phyloP scores from a whole-genome alignment of 2,113 vertebrate genomes.

The Tyto alba region DNA sequence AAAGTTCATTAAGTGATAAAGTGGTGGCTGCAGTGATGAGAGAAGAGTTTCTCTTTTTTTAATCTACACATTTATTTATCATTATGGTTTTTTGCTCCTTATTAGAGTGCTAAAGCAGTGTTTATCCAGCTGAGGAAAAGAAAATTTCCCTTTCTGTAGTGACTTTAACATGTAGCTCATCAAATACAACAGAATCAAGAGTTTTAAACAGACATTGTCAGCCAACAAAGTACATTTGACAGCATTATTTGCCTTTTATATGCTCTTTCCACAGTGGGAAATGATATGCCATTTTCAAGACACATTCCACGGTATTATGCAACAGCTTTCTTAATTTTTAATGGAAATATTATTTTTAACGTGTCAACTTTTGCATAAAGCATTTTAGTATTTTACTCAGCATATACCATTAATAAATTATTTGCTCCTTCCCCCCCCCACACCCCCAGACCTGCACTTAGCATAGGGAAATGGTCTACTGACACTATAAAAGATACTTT shows the following conservation, averaged over 20 bases:
- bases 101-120: slow-evolving; percentile 47
- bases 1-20: slow-evolving; percentile 47
- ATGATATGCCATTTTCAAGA: slow-evolving; percentile 37
- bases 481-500: slow-evolving; percentile 43
- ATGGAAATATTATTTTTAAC: slow-evolving; percentile 37
- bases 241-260: slow-evolving; percentile 21
- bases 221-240: slow-evolving; percentile 17
- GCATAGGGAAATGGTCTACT: slow-evolving; percentile 30
- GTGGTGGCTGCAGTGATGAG: not conserved
- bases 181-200: slow-evolving; percentile 15
- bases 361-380: slow-evolving; percentile 49
- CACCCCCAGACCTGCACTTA: not conserved
- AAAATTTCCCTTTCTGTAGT: slow-evolving; percentile 47
- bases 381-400: slow-evolving; percentile 60
- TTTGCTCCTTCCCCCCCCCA: not conserved
- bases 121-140: slow-evolving; percentile 17
- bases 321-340: slow-evolving; percentile 42
- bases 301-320: slow-evolving; percentile 28
- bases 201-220: slow-evolving; percentile 31
- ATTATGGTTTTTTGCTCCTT: slow-evolving; percentile 44
- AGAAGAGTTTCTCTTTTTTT: slow-evolving; percentile 20
- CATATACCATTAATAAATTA: slow-evolving; percentile 57
- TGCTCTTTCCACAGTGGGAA: slow-evolving; percentile 10
- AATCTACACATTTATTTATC: slow-evolving; percentile 57
- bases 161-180: slow-evolving; percentile 34